A percentile compares a stretch with the other conserved stretches of the same genome.
phyloP scores from a whole-genome alignment of 2,113 vertebrate species.

The Forbesichthys agassizii region DNA sequence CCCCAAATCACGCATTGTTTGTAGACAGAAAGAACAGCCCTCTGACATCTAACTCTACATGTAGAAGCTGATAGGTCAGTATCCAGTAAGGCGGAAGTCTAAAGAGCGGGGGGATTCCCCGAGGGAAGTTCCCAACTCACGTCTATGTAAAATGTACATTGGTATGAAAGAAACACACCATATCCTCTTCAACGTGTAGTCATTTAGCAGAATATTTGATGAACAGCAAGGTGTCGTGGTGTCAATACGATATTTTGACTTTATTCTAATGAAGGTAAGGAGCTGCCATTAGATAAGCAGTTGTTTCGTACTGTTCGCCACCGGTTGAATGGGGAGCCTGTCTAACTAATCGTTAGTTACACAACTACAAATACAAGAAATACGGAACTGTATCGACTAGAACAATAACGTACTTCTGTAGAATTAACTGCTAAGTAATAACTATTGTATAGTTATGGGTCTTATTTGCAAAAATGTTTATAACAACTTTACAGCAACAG shows the following conservation, averaged over 20 bases:
- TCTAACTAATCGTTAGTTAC: conserved; percentile 6
- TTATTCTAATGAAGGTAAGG: conserved; percentile 76
- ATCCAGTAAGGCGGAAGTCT: conserved; percentile 74
- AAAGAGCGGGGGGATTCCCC: conserved; percentile 80
- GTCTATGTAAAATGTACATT: conserved; percentile 72
- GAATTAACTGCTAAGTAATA: no score
- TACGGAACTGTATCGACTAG: conserved; percentile 50
- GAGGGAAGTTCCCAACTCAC: conserved; percentile 84
- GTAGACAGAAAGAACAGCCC: conserved; percentile 66
- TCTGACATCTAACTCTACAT: conserved; percentile 45
- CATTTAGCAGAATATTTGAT: conserved; percentile 47
- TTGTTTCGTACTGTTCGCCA: background rate
- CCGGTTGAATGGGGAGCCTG: conserved; percentile 48
- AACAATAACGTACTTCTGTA: no score
- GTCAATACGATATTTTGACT: conserved; percentile 53
- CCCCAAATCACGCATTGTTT: conserved; percentile 53
- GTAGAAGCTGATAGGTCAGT: conserved; percentile 69
- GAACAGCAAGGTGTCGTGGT: conserved; percentile 53
- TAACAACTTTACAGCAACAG: no score
- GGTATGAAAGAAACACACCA: conserved; percentile 49
- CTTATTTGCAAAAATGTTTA: no score
- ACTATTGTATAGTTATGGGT: no score
- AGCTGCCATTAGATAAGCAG: conserved; percentile 4
- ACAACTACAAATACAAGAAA: conserved; percentile 22
- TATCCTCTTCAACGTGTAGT: conserved; percentile 68